Percentiles rank a stretch among this genome's conserved stretches.
Evolutionary conservation across 1,140 invertebrate species (phyloP).

Genomic region (Himalopsyche phryganea): DNA sequence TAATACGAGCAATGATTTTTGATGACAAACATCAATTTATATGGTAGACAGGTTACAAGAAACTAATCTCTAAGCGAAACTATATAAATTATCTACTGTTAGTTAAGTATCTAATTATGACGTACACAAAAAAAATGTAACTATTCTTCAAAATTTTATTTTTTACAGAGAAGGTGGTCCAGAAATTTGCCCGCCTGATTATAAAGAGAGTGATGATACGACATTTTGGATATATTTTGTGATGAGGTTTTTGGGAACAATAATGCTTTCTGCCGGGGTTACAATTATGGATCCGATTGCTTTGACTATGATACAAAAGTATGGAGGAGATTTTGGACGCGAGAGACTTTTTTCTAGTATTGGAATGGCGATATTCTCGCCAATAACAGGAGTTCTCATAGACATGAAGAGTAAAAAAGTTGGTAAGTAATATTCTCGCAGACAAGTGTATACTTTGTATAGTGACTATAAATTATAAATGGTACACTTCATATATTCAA

Average conservation of each 20-base stretch:
- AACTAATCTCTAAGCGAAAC: no score
- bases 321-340: conserved; percentile 74
- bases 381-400: conserved; percentile 73
- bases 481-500: no score
- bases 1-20: no score
- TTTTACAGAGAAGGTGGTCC: conserved; percentile 60
- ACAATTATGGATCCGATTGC: conserved; percentile 81
- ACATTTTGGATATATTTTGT: conserved; percentile 79
- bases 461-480: no score
- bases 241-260: conserved; percentile 68
- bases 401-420: conserved; percentile 61
- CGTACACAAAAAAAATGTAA: no score
- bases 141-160: no score
- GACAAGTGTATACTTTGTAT: no score
- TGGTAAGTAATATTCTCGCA: conserved; percentile 44
- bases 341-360: conserved; percentile 75
- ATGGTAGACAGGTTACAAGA: no score
- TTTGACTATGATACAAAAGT: conserved; percentile 74
- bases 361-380: conserved; percentile 77
- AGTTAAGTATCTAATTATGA: no score
- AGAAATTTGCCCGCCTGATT: conserved; percentile 70
- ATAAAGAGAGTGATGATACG: conserved; percentile 66
- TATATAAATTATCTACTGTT: no score
- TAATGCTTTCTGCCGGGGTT: conserved; percentile 71
- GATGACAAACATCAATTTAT: no score